Percentiles rank a stretch among this genome's conserved stretches.
These are phyloP conservation scores for Neolamprologus brichardi DNA, from an alignment of 2,113 vertebrate species.

Conservation along the genomic window DNA sequence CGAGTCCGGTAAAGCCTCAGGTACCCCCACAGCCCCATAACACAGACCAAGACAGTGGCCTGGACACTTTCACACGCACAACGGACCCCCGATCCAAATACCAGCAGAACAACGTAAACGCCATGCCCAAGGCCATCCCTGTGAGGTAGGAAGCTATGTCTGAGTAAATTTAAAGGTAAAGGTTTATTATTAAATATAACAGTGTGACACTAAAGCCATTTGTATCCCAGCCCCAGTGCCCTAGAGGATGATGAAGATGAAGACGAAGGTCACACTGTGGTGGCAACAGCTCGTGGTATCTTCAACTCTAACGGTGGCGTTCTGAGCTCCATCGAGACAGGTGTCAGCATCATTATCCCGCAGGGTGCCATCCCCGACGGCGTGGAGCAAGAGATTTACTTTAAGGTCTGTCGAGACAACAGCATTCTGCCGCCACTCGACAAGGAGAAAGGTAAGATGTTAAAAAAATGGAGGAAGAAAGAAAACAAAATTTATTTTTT, in stretches of 20 bases:
- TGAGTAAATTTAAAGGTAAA: neutral
- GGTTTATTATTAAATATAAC: neutral
- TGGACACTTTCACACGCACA: slow-evolving; percentile 84
- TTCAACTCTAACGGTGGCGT: slow-evolving; percentile 95
- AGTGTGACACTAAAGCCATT: neutral
- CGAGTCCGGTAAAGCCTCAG: slow-evolving; percentile 75
- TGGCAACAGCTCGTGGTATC: slow-evolving; percentile 91
- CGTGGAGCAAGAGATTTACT: slow-evolving; percentile 98
- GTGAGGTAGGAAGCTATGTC: slow-evolving; percentile 78
- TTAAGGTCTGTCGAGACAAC: slow-evolving; percentile 98
- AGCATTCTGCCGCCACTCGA: slow-evolving; percentile 97
- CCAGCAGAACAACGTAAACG: slow-evolving; percentile 86
- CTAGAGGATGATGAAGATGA: slow-evolving; percentile 94
- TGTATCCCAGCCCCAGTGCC: slow-evolving; percentile 80
- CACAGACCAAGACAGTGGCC: slow-evolving; percentile 80
- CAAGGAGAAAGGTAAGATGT: slow-evolving; percentile 91
- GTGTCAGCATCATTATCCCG: slow-evolving; percentile 97
- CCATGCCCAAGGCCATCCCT: slow-evolving; percentile 91
- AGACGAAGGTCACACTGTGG: slow-evolving; percentile 94
- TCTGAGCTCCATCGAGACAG: slow-evolving; percentile 96
- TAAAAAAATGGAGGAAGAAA: neutral
- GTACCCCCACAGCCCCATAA: slow-evolving; percentile 69
- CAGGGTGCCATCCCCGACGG: slow-evolving; percentile 96
- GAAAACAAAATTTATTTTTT: neutral
- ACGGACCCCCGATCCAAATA: slow-evolving; percentile 83